Conservation (phyloP, 2,888 invertebrate genomes). For the Zygogramma bicolorata region DNA sequence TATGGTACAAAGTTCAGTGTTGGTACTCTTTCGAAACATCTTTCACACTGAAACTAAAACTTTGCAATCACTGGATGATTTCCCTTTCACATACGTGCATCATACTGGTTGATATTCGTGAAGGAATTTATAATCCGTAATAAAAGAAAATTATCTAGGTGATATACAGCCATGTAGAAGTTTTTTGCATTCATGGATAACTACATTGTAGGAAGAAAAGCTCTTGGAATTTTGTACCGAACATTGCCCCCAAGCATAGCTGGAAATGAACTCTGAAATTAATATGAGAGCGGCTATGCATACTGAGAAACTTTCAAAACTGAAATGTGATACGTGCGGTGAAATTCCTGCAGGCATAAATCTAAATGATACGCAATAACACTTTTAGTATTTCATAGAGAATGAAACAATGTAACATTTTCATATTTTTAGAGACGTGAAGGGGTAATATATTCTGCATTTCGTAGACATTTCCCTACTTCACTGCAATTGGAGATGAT, state of each 20-base stretch:
- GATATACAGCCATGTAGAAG: too few species aligned
- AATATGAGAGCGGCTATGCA: not conserved
- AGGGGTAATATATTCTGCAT: conserved; percentile 24
- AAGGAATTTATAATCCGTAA: too few species aligned
- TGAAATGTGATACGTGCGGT: conserved; percentile 21
- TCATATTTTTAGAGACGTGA: conserved; percentile 26
- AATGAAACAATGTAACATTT: conserved; percentile 33
- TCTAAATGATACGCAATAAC: conserved; percentile 28
- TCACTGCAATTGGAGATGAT: not conserved
- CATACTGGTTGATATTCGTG: too few species aligned
- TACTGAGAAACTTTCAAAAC: conserved; percentile 12
- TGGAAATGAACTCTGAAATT: not conserved
- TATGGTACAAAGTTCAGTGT: too few species aligned
- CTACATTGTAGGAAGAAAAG: not conserved
- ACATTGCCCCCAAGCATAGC: not conserved
- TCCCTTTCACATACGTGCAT: too few species aligned
- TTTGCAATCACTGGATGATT: too few species aligned
- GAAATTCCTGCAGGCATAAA: conserved; percentile 20
- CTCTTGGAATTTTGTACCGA: not conserved
- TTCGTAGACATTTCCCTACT: not conserved
- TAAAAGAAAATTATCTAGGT: too few species aligned
- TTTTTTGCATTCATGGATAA: too few species aligned
- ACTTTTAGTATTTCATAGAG: conserved; percentile 29
- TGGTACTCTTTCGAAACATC: too few species aligned
- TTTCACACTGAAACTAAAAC: too few species aligned